Percentiles rank a stretch among this genome's conserved stretches.
Evolutionary conservation across 1,140 invertebrate genomes (phyloP).

Genomic region (Drosophila rhopaloa): DNA sequence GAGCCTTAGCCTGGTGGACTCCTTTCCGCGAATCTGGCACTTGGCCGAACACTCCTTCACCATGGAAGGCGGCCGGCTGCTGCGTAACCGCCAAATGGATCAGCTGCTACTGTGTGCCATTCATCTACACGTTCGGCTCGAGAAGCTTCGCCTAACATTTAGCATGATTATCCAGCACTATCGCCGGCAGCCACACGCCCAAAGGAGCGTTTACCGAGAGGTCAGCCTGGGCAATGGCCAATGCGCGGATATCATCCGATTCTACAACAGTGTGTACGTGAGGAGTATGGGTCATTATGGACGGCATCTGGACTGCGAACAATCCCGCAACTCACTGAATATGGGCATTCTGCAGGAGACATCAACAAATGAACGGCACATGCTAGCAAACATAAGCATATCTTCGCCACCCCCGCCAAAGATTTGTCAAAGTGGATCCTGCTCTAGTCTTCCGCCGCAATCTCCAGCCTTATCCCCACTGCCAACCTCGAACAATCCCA

Average conservation of each 20-base stretch:
- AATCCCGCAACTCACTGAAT: neutral
- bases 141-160: slow-evolving; percentile 87
- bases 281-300: slow-evolving; percentile 38
- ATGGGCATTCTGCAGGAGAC: neutral
- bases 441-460: neutral
- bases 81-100: slow-evolving; percentile 96
- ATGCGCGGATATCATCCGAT: slow-evolving; percentile 49
- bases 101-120: slow-evolving; percentile 98
- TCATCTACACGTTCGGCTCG: slow-evolving; percentile 96
- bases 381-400: slow-evolving; percentile 25
- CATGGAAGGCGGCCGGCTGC: slow-evolving; percentile 86
- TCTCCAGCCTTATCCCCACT: neutral
- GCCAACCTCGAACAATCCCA: neutral
- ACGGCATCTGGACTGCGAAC: slow-evolving; percentile 2
- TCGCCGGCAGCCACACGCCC: slow-evolving; percentile 94
- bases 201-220: slow-evolving; percentile 94
- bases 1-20: slow-evolving; percentile 89
- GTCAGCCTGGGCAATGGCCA: slow-evolving; percentile 87
- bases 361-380: neutral
- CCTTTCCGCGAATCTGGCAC: slow-evolving; percentile 95
- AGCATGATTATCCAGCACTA: slow-evolving; percentile 97
- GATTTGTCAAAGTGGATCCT: slow-evolving; percentile 12
- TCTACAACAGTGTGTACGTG: slow-evolving; percentile 61
- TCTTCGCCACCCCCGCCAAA: slow-evolving; percentile 14
- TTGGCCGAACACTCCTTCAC: slow-evolving; percentile 96